phyloP scores from a whole-genome alignment of 2,888 invertebrate species.

The Ligdia adustata region DNA sequence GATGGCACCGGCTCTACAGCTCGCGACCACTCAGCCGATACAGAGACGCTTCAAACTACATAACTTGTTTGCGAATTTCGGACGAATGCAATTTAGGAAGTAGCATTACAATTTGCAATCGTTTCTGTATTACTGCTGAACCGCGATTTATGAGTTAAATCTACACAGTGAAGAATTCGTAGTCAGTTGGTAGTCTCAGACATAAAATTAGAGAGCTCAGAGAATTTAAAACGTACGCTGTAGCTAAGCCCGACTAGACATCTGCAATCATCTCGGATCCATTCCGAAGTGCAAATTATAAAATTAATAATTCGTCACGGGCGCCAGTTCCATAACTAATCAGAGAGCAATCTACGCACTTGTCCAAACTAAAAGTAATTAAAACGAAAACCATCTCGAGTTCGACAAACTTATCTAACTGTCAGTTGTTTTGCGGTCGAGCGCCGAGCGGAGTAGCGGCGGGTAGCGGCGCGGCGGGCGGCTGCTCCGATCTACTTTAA shows the following conservation, averaged over 20 bases:
- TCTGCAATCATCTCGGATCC: no score
- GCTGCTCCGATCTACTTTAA: conserved; percentile 34
- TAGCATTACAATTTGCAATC: conserved; percentile 33
- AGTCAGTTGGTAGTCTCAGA: no score
- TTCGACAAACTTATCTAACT: conserved; percentile 42
- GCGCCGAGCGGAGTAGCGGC: conserved; percentile 8
- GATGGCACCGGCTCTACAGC: conserved; percentile 40
- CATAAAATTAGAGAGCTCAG: no score
- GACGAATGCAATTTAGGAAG: conserved; percentile 43
- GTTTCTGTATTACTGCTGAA: no score
- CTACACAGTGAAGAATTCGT: no score
- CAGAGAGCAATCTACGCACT: conserved; percentile 25
- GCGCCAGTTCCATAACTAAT: conserved; percentile 13
- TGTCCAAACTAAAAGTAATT: conserved; percentile 41
- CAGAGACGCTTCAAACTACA: conserved; percentile 45
- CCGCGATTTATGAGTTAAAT: no score
- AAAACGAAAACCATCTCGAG: conserved; percentile 37
- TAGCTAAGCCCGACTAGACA: no score
- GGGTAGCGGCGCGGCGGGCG: background rate
- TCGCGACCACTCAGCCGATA: conserved; percentile 43
- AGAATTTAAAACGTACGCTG: no score
- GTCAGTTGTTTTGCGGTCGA: conserved; percentile 41
- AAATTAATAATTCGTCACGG: no score
- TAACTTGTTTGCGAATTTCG: conserved; percentile 49
- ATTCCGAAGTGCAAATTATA: no score